These are phyloP conservation scores for Crypturellus tataupa DNA, from an alignment of 2,797 vertebrate genomes.

Conservation along the genomic window DNA sequence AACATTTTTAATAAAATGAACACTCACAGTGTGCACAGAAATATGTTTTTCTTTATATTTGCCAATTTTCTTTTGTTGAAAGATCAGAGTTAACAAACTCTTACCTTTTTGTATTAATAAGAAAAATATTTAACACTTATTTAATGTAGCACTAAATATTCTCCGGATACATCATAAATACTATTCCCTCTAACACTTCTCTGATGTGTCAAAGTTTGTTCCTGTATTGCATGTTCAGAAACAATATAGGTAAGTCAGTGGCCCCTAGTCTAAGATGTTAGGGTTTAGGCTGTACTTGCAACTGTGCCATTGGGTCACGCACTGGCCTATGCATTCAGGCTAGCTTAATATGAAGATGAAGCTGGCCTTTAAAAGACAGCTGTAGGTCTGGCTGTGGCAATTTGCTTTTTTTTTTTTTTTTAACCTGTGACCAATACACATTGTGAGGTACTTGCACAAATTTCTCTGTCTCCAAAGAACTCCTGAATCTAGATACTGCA, in stretches of 20 bases:
- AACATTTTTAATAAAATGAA: not conserved
- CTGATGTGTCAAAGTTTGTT: not conserved
- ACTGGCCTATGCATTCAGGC: not conserved
- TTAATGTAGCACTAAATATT: not conserved
- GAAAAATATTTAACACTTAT: not conserved
- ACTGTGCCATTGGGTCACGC: not conserved
- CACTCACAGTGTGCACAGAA: not conserved
- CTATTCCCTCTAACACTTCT: not conserved
- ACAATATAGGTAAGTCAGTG: not conserved
- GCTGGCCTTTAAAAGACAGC: not conserved
- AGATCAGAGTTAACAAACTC: not conserved
- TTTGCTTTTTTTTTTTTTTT: no score
- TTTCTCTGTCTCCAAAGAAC: not conserved
- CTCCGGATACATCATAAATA: not conserved
- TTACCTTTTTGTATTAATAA: not conserved
- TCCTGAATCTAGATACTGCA: not conserved
- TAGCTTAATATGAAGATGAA: not conserved
- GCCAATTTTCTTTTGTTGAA: not conserved
- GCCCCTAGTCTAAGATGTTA: not conserved
- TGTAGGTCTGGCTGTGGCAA: not conserved
- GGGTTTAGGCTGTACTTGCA: not conserved
- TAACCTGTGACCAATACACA: not conserved
- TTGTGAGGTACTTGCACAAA: accelerated
- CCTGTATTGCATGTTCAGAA: not conserved
- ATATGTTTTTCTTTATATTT: not conserved